Evolutionary conservation across 2,888 invertebrate species (phyloP).

Genomic region (Prosopocoilus inquinatus): DNA sequence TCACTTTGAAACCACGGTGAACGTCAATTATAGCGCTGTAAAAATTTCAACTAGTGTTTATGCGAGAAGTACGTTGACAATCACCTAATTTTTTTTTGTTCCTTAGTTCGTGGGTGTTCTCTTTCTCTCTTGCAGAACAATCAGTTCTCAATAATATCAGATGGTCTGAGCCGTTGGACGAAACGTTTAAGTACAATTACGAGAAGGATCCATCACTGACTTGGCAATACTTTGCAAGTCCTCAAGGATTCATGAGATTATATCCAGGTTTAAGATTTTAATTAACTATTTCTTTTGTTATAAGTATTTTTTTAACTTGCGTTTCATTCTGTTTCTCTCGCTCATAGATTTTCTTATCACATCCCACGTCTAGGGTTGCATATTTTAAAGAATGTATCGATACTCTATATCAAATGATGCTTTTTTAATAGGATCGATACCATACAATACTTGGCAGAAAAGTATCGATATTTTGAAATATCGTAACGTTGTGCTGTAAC

Average conservation of each 20-base stretch:
- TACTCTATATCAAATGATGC: no score
- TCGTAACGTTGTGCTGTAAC: no score
- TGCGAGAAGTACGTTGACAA: slow-evolving; percentile 64
- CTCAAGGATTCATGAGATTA: slow-evolving; percentile 93
- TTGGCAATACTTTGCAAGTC: slow-evolving; percentile 98
- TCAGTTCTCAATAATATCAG: slow-evolving; percentile 86
- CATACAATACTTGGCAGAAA: no score
- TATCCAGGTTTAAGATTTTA: slow-evolving; percentile 77
- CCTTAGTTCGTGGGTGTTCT: background rate
- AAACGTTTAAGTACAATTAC: slow-evolving; percentile 83
- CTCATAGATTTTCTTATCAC: no score
- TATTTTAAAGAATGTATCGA: no score
- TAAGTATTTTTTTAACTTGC: background rate
- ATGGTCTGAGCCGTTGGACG: slow-evolving; percentile 93
- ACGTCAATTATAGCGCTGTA: slow-evolving; percentile 78
- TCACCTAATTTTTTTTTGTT: slow-evolving; percentile 1
- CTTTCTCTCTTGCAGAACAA: slow-evolving; percentile 59
- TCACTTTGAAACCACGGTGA: slow-evolving; percentile 73
- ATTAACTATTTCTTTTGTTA: background rate
- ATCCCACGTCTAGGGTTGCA: no score
- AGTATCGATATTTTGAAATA: no score
- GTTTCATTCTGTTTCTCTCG: no score
- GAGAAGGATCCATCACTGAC: slow-evolving; percentile 83
- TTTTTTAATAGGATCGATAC: no score
- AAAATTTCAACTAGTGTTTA: slow-evolving; percentile 94